Conservation (phyloP, 2,797 vertebrate species). For the Phataginus tricuspis region DNA sequence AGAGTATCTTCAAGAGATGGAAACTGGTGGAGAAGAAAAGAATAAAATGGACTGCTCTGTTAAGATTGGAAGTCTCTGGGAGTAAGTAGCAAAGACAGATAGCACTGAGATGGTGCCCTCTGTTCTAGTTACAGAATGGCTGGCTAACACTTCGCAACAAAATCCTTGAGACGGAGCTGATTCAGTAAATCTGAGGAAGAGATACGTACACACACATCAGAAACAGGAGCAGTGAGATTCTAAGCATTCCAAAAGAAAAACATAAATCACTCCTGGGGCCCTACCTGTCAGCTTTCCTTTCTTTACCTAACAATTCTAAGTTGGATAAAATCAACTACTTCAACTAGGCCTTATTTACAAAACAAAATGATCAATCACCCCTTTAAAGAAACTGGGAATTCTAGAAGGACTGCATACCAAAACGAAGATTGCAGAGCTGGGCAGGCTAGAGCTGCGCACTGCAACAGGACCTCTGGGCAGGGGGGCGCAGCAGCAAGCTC, state of each 20-base stretch:
- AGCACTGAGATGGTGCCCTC: background rate
- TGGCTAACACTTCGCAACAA: background rate
- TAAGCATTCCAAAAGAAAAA: background rate
- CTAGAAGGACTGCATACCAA: background rate
- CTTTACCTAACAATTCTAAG: background rate
- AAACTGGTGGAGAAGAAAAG: background rate
- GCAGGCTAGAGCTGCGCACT: background rate
- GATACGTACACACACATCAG: background rate
- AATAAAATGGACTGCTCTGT: background rate
- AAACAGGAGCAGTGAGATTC: background rate
- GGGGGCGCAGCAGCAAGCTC: background rate
- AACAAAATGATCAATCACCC: background rate
- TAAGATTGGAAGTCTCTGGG: background rate
- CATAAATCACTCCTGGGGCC: background rate
- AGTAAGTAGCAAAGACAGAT: background rate
- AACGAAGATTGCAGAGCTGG: background rate
- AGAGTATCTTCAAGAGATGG: conserved; percentile 20
- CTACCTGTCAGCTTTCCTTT: conserved; percentile 2
- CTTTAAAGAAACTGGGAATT: conserved; percentile 27
- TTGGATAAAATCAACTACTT: conserved; percentile 45
- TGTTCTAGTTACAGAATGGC: background rate
- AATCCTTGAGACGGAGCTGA: background rate
- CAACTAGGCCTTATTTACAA: background rate
- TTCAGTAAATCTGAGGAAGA: background rate
- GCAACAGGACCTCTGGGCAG: background rate